These are phyloP conservation scores for Dasyprocta punctata DNA, from an alignment of 2,113 vertebrate genomes.

Conservation along the genomic window DNA sequence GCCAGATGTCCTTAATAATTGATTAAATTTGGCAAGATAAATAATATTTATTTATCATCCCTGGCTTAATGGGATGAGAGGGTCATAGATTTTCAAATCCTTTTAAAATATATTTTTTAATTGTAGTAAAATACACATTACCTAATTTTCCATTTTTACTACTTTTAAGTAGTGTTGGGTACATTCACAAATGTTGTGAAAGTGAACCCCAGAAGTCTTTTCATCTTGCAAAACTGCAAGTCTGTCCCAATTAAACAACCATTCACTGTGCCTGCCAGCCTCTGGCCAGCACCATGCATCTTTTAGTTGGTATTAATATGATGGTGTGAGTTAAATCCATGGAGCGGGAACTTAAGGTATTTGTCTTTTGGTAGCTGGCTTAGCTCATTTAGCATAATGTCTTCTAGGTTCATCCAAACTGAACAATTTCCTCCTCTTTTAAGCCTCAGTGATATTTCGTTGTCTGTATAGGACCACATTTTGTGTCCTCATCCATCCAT, in stretches of 20 bases:
- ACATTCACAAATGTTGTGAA: not conserved
- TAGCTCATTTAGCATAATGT: not conserved
- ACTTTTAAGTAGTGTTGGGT: not conserved
- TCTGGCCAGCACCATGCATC: not conserved
- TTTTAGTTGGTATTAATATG: not conserved
- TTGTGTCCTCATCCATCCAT: not conserved
- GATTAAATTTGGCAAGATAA: slow-evolving; percentile 22
- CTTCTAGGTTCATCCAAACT: not conserved
- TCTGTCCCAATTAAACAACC: not conserved
- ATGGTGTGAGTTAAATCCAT: not conserved
- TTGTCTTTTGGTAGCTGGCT: not conserved
- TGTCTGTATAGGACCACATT: not conserved
- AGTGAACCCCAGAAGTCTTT: not conserved
- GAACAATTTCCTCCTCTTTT: not conserved
- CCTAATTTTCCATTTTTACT: not conserved
- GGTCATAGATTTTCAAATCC: not conserved
- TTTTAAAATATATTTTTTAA: not conserved
- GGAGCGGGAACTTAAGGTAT: not conserved
- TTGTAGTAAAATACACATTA: not conserved
- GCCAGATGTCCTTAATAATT: not conserved
- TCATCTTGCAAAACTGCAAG: not conserved
- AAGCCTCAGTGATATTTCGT: not conserved
- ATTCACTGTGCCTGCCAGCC: not conserved
- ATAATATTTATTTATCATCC: not conserved
- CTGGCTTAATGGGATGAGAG: not conserved